These are phyloP conservation scores for Masticophis lateralis DNA, from an alignment of 2,797 vertebrate genomes.

Conservation along the genomic window DNA sequence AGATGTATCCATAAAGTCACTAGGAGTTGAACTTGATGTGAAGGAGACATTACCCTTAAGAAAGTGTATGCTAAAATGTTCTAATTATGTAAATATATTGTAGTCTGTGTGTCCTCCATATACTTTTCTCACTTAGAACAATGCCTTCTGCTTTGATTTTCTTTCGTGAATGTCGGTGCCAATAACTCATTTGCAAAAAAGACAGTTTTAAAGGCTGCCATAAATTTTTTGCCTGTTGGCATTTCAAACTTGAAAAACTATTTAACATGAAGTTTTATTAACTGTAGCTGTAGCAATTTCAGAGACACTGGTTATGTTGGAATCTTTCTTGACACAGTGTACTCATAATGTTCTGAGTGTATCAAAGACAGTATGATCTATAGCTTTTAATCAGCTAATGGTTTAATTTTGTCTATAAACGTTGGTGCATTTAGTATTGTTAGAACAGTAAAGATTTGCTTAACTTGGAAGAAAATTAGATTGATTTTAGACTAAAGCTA, in stretches of 20 bases:
- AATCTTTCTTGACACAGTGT: conserved; percentile 64
- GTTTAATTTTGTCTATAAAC: conserved; percentile 55
- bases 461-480: conserved; percentile 25
- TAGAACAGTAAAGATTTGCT: conserved; percentile 55
- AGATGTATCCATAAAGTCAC: neutral
- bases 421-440: conserved; percentile 44
- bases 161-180: conserved; percentile 27
- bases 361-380: conserved; percentile 63
- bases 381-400: conserved; percentile 75
- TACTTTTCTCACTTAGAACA: neutral
- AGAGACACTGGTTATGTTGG: conserved; percentile 54
- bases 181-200: conserved; percentile 56
- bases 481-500: conserved; percentile 41
- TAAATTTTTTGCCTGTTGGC: conserved; percentile 54
- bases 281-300: conserved; percentile 66
- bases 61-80: conserved; percentile 31
- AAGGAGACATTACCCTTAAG: neutral
- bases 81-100: neutral
- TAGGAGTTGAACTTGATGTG: neutral
- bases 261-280: conserved; percentile 66
- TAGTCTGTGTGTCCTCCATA: conserved; percentile 23
- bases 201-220: conserved; percentile 54
- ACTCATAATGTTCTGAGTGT: conserved; percentile 61
- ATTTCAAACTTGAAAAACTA: conserved; percentile 36
- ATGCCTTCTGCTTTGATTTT: neutral